phyloP scores from a whole-genome alignment of 2,797 vertebrate genomes.

The Microhierax caerulescens region DNA sequence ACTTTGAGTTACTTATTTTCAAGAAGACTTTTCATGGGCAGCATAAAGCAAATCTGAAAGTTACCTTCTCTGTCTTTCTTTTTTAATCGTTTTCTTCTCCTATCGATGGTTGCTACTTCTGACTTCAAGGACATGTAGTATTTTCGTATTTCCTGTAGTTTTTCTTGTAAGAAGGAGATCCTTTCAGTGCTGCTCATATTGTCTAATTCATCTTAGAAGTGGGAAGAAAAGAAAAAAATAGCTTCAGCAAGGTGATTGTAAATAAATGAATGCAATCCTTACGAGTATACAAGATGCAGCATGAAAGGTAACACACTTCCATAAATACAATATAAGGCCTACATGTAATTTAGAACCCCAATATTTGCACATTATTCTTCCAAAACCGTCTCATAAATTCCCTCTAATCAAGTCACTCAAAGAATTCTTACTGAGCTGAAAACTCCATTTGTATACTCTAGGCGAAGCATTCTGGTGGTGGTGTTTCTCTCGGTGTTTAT shows the following conservation, averaged over 20 bases:
- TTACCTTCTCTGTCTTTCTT: conserved; percentile 99
- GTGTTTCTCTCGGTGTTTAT: conserved; percentile 89
- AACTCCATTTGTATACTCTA: conserved; percentile 93
- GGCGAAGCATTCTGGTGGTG: conserved; percentile 81
- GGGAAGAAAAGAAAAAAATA: background rate
- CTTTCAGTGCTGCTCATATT: conserved; percentile 91
- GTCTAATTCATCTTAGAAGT: conserved; percentile 88
- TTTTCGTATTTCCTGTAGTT: conserved; percentile 96
- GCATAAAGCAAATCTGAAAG: background rate
- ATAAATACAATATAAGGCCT: background rate
- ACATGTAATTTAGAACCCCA: background rate
- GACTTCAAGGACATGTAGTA: conserved; percentile 98
- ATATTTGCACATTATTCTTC: background rate
- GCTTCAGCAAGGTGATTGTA: background rate
- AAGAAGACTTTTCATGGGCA: background rate
- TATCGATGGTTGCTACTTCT: conserved; percentile 97
- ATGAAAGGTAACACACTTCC: background rate
- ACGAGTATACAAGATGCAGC: background rate
- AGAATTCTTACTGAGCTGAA: conserved; percentile 85
- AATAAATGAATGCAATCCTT: background rate
- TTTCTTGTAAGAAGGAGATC: conserved; percentile 97
- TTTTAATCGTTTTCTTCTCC: conserved; percentile 93
- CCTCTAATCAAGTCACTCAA: background rate
- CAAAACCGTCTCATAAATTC: background rate
- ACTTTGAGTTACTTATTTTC: background rate